Conservation (phyloP, 2,888 invertebrate species). For the Cerceris rybyensis region DNA sequence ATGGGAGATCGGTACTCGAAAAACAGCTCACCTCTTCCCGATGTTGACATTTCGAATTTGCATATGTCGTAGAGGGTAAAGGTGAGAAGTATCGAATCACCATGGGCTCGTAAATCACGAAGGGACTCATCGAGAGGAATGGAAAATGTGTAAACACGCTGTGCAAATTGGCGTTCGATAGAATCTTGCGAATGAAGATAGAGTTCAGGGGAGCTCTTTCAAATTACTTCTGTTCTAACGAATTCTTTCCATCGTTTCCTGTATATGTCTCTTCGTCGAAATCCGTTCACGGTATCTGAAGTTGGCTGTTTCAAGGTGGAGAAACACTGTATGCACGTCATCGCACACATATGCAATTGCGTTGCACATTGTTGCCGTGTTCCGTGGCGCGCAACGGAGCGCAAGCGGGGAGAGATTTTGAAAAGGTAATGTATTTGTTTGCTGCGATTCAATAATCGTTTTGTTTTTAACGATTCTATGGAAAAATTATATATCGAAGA, state of each 20-base stretch:
- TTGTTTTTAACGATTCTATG: too few species aligned
- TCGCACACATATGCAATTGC: background rate
- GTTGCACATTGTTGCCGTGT: background rate
- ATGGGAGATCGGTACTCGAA: background rate
- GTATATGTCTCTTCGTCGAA: background rate
- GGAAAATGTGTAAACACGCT: background rate
- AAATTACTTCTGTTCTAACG: constrained; percentile 1
- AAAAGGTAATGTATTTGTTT: background rate
- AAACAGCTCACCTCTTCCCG: constrained; percentile 41
- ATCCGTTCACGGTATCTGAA: constrained; percentile 26
- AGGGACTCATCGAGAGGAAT: constrained; percentile 4
- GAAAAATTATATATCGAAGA: too few species aligned
- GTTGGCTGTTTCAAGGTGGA: constrained; percentile 16
- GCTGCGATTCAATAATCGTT: background rate
- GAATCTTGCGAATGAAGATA: background rate
- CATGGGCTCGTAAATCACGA: constrained; percentile 7
- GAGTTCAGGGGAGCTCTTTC: background rate
- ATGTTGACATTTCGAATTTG: constrained; percentile 64
- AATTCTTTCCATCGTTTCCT: constrained; percentile 18
- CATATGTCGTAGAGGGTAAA: constrained; percentile 51
- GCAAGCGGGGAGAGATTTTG: constrained; percentile 16
- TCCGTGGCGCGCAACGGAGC: background rate
- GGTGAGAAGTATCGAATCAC: constrained; percentile 28
- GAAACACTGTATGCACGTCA: constrained; percentile 15
- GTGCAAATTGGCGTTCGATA: background rate